Evolutionary conservation across 2,888 invertebrate species (phyloP), one percentile per base, ranked within the genome.

Genomic region (Agelastica alni): DNA sequence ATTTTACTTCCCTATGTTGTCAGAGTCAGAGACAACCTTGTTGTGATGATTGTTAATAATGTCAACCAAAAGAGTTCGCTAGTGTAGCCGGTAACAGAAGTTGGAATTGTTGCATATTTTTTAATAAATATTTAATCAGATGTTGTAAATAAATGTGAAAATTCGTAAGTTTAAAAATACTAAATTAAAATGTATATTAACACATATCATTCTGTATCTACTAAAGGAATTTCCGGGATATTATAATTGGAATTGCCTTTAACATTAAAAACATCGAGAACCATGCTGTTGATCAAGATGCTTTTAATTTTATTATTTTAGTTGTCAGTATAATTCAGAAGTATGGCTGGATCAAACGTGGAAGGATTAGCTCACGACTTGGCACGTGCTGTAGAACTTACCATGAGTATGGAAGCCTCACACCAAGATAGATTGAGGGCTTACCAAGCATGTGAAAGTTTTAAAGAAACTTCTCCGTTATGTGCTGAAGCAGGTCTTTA

Each of bases 401-500:
- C 91, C 54, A 87, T 93, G 83, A 87, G 89, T 70, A 86, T 91
- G n/a, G 79, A 83, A 55, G 87, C 89, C 26, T 81, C 86, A 9
- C 91, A 90, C 61, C 84, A 86, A 56, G 86, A 88, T 57, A 83
- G 93, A 44, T 82, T 85, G 60, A 91, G 91, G 72, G 91, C 93
- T 1, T 92, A 92, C 70, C 89, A 87, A 77, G 89, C 90, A 18
- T 91, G 91, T 70, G 91, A 92, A 75, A 84, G 83, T 67, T 92
- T 92, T 70, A 91, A 91, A 73, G 91, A 91, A 69, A 88, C 87
- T 22, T 94, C 94, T 0, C 92, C 93, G 6, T 79, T 90, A 61
- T 93, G 94, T 79, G 91, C 93, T 3, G 91, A 92, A 72, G 93
- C 90, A 62, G 95, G 95, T 0, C 78, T 94, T 1, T 84, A 86